Evolutionary conservation across 2,113 vertebrate species (phyloP).

Genomic region (Sclerurus mexicanus): DNA sequence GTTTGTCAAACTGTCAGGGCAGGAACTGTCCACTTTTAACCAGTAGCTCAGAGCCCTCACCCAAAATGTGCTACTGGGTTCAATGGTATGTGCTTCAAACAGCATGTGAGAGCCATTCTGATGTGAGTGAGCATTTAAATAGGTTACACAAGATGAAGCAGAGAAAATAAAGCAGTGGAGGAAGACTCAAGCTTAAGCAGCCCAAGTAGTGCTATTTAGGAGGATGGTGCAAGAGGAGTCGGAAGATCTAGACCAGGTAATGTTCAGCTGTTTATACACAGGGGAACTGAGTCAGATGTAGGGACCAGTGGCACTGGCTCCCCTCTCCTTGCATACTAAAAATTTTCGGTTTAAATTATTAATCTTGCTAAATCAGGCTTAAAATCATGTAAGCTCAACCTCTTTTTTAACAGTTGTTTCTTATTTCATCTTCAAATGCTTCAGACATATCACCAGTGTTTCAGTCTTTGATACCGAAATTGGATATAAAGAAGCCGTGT

Average conservation of each 20-base stretch:
- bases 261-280: background rate
- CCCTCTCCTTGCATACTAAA: background rate
- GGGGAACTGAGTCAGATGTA: background rate
- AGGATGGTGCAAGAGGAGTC: fast-evolving
- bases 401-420: background rate
- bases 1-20: background rate
- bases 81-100: fast-evolving
- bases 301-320: background rate
- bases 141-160: background rate
- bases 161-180: background rate
- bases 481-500: background rate
- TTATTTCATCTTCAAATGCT: background rate
- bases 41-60: background rate
- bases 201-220: background rate
- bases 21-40: background rate
- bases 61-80: background rate
- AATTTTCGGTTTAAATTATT: background rate
- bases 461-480: background rate
- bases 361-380: background rate
- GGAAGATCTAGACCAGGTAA: background rate
- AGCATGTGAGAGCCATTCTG: background rate
- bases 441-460: background rate
- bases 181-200: background rate
- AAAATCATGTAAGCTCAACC: background rate
- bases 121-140: background rate